phyloP scores from a whole-genome alignment of 1,140 invertebrate species.

The Tribolium madens region DNA sequence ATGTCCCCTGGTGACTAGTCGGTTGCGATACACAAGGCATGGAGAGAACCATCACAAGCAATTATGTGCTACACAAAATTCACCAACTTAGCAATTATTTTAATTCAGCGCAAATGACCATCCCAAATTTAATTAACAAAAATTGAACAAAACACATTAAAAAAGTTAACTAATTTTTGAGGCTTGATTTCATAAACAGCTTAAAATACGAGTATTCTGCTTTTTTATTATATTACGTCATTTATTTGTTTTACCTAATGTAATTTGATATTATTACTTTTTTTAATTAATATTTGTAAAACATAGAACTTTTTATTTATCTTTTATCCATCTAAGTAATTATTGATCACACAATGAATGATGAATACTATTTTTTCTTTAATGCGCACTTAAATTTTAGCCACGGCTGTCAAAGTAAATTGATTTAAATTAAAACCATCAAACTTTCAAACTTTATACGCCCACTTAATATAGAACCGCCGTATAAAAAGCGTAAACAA shows the following conservation, averaged over 20 bases:
- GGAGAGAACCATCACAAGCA: background rate
- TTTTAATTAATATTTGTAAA: no score
- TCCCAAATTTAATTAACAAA: background rate
- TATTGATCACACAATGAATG: constrained; percentile 45
- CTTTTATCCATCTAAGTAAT: no score
- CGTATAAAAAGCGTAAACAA: constrained; percentile 31
- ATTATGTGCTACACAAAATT: background rate
- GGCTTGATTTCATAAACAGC: no score
- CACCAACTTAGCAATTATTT: background rate
- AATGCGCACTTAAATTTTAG: constrained; percentile 50
- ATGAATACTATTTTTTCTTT: constrained; percentile 49
- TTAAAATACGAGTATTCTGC: no score
- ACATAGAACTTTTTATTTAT: no score
- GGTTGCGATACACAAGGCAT: background rate
- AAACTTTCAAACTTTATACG: constrained; percentile 49
- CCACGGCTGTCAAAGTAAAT: constrained; percentile 51
- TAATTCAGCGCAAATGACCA: background rate
- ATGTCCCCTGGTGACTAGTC: background rate
- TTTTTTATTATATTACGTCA: no score
- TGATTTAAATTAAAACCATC: constrained; percentile 53
- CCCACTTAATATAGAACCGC: constrained; percentile 40
- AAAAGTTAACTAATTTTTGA: background rate
- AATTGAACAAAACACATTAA: background rate
- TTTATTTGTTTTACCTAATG: no score
- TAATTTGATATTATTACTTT: no score